A percentile compares a stretch with the other conserved stretches of the same genome.
phyloP scores from a whole-genome alignment of 2,888 invertebrate genomes.

The Synergus itoensis region DNA sequence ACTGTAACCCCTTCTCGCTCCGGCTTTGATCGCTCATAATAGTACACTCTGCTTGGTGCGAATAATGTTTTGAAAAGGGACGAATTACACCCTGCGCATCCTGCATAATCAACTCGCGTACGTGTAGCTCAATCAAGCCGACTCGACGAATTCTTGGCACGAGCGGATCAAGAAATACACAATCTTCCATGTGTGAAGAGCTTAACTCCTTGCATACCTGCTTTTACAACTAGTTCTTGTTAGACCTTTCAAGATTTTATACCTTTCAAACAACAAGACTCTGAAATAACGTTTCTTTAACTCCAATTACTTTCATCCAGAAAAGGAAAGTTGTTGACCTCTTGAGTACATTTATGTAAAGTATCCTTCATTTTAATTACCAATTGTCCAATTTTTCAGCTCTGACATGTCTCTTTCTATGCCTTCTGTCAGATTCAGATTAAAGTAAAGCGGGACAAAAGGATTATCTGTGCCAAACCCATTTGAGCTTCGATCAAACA shows the following conservation, averaged over 20 bases:
- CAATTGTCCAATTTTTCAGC: too few relatives aligned
- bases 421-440: background rate
- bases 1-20: slow-evolving; percentile 7
- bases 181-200: slow-evolving; percentile 8
- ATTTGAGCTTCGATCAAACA: background rate
- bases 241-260: slow-evolving; percentile 1
- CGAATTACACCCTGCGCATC: slow-evolving; percentile 18
- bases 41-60: slow-evolving; percentile 9
- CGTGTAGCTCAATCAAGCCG: slow-evolving; percentile 15
- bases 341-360: too few relatives aligned
- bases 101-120: slow-evolving; percentile 16
- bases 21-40: slow-evolving; percentile 18
- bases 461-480: background rate
- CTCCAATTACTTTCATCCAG: background rate
- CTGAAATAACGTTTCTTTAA: background rate
- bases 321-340: background rate
- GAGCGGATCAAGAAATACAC: slow-evolving; percentile 15
- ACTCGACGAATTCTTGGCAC: slow-evolving; percentile 15
- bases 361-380: too few relatives aligned
- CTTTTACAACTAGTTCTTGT: slow-evolving; percentile 21
- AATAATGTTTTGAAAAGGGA: slow-evolving; percentile 17
- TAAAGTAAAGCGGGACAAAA: background rate
- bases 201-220: slow-evolving; percentile 10
- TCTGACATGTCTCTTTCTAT: too few relatives aligned
- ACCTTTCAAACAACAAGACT: background rate